Evolutionary conservation across 2,113 vertebrate genomes (phyloP).

Genomic region (Colaptes auratus): DNA sequence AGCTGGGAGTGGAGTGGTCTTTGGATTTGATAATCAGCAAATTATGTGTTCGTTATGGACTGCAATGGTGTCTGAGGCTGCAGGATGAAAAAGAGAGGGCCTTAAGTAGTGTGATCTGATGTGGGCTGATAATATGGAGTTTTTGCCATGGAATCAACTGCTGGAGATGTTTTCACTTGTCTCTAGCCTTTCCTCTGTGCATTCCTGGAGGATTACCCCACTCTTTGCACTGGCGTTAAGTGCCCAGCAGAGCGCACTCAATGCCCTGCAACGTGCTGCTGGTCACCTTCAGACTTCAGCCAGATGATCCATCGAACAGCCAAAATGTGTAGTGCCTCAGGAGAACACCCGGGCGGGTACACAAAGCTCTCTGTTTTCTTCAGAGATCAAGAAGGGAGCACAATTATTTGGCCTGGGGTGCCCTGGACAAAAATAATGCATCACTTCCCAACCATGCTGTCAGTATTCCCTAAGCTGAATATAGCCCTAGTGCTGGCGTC

Average conservation of each 20-base stretch:
- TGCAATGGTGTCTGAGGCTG: not conserved
- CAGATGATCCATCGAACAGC: not conserved
- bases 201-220: not conserved
- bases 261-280: not conserved
- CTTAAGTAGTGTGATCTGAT: not conserved
- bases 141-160: not conserved
- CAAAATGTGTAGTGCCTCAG: not conserved
- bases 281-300: not conserved
- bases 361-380: not conserved
- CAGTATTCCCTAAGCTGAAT: not conserved
- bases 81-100: not conserved
- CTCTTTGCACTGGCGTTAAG: not conserved
- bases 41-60: not conserved
- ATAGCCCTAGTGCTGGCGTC: not conserved
- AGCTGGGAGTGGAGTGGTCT: not conserved
- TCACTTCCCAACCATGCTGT: conserved; percentile 4
- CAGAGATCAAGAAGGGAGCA: not conserved
- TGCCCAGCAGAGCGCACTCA: conserved; percentile 47
- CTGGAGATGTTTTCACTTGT: not conserved
- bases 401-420: conserved; percentile 9
- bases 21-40: not conserved
- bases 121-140: not conserved
- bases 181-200: not conserved
- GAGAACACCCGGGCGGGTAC: not conserved
- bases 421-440: conserved; percentile 37